Conservation (phyloP, 2,113 vertebrate species). For the Oncorhynchus tshawytscha region DNA sequence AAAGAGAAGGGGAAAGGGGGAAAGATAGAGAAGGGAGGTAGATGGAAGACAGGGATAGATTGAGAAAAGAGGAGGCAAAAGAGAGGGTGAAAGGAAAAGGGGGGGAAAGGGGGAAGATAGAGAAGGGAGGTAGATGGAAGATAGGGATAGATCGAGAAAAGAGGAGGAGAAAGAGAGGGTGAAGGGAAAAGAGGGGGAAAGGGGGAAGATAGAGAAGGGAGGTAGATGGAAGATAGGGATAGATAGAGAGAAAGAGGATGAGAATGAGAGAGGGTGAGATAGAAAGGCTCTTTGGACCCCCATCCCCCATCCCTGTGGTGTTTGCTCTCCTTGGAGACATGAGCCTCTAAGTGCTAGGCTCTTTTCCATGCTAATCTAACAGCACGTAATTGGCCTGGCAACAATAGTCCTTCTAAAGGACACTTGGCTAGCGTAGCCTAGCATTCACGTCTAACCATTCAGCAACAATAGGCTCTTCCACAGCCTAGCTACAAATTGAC, state of each 20-base stretch:
- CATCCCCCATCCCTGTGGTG: background rate
- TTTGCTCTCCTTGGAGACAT: slow-evolving; percentile 33
- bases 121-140: too few species aligned
- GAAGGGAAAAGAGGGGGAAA: background rate
- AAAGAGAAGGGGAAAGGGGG: background rate
- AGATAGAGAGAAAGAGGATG: background rate
- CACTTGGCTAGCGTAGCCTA: slow-evolving; percentile 21
- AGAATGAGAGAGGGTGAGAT: background rate
- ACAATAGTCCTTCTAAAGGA: slow-evolving; percentile 41
- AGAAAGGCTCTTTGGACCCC: background rate
- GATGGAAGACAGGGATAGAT: background rate
- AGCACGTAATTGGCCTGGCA: slow-evolving; percentile 47
- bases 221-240: too few species aligned
- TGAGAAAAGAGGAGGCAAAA: background rate
- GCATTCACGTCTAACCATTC: slow-evolving; percentile 31
- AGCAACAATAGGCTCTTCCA: slow-evolving; percentile 19
- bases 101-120: too few species aligned
- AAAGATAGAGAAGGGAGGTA: background rate
- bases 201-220: too few species aligned
- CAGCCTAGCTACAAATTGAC: background rate
- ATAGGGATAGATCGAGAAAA: background rate
- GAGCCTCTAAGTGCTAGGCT: slow-evolving; percentile 23
- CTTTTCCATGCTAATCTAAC: slow-evolving; percentile 57
- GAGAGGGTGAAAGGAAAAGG: background rate
- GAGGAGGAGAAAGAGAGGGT: background rate